These are phyloP conservation scores for Nothocercus nigrocapillus DNA, from an alignment of 2,113 vertebrate genomes.

Conservation along the genomic window DNA sequence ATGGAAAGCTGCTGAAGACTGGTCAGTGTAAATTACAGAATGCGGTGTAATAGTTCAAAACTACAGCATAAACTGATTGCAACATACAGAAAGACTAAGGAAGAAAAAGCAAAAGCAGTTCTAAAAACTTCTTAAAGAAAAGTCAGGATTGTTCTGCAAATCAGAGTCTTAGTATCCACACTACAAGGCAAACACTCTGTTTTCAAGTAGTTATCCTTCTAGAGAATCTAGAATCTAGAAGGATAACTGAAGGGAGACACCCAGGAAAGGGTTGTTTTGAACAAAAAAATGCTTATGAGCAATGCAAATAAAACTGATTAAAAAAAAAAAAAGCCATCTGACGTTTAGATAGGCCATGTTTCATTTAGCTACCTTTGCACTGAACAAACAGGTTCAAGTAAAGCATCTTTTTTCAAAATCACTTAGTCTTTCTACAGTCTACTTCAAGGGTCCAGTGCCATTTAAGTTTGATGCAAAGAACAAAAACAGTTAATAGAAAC, in stretches of 20 bases:
- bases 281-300: background rate
- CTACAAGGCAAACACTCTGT: background rate
- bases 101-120: background rate
- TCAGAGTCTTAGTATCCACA: background rate
- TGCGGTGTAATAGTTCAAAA: fast-evolving
- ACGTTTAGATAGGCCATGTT: background rate
- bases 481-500: background rate
- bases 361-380: background rate
- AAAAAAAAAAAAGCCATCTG: background rate
- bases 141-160: background rate
- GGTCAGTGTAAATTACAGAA: background rate
- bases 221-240: no score
- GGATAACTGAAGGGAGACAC: background rate
- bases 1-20: background rate
- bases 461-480: background rate
- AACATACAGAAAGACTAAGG: background rate
- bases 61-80: background rate
- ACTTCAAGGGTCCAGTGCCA: background rate
- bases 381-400: background rate
- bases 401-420: background rate
- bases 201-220: no score
- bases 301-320: background rate
- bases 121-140: background rate
- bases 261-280: background rate
- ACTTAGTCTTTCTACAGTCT: background rate